Evolutionary conservation across 2,888 invertebrate genomes (phyloP), one percentile per base, ranked within the genome.

Genomic region (Deroplatys truncata): DNA sequence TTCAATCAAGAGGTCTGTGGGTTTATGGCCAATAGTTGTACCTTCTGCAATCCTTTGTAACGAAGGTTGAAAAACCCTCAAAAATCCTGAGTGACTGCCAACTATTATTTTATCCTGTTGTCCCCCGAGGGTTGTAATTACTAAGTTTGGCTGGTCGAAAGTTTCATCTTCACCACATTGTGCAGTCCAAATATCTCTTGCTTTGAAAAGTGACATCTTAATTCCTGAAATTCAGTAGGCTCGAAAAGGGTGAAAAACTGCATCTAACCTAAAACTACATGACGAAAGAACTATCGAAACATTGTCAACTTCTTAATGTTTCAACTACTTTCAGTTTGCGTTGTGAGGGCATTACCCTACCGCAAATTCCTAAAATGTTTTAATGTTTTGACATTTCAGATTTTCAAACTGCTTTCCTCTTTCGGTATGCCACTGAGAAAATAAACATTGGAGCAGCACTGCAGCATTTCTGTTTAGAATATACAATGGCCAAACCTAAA

Each of bases 161-260:
- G 94, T 94, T 92, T 96, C 96, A 84, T 95, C 94, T 87, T 94
- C 94, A 28, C 96, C 96, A 92, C 96, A 97, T 88, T 95, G 94
- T 25, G 96, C 96, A 28, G 96, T 95, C 98, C 99, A 99, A 96
- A 98, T 98, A 92, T 97, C 97, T 92, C 97, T 96, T 16, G 97
- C 96, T 94, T 98, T 98, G 93, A 99, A 99, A 92, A 99, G 94
- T 4, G 99, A 99, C 99, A 99, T 99, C 85, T 43, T 90, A 16
- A 4, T 16, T 15, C 56, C 20, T 72, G 56, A 7, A 72, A 20
- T 20, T 72, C 25, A 20, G 20, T 20, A 43, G 1, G 13, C 43
- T 43, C 13, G 1, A 43, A 13, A 13, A 43, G 13, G 43, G 13
- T 72, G 20, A 72, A 16, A 56, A 72, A 20, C 5, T 0, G 3